Evolutionary conservation across 1,140 invertebrate species (phyloP).

Genomic region (Trachelipus rathkii): DNA sequence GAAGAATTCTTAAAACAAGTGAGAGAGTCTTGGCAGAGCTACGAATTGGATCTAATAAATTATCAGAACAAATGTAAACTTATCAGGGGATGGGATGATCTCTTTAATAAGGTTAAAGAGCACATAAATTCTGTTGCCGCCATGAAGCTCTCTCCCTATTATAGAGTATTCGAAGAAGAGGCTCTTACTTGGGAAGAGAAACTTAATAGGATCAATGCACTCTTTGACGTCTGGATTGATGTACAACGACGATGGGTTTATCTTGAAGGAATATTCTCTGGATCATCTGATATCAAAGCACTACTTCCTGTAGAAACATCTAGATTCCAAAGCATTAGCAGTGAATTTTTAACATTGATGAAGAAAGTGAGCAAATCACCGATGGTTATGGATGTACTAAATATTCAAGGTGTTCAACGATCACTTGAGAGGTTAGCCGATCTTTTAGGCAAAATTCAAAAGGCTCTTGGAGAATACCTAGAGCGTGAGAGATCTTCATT

Average conservation of each 20-base stretch:
- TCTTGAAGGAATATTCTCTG: slow-evolving; percentile 96
- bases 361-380: slow-evolving; percentile 95
- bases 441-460: slow-evolving; percentile 96
- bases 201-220: slow-evolving; percentile 91
- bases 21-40: slow-evolving; percentile 96
- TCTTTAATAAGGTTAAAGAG: slow-evolving; percentile 99
- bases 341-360: slow-evolving; percentile 96
- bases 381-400: slow-evolving; percentile 96
- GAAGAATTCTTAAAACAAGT: slow-evolving; percentile 99
- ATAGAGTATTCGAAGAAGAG: slow-evolving; percentile 99
- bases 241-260: slow-evolving; percentile 99
- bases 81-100: slow-evolving; percentile 98
- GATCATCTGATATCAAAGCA: slow-evolving; percentile 96
- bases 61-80: slow-evolving; percentile 98
- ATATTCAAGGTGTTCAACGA: slow-evolving; percentile 90
- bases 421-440: slow-evolving; percentile 97
- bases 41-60: slow-evolving; percentile 94
- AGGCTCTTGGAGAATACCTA: slow-evolving; percentile 96
- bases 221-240: slow-evolving; percentile 99
- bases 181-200: slow-evolving; percentile 99
- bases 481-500: slow-evolving; percentile 97
- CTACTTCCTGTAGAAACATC: slow-evolving; percentile 95
- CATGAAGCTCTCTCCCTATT: slow-evolving; percentile 99
- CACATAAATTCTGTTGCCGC: slow-evolving; percentile 98
- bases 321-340: slow-evolving; percentile 91